Evolutionary conservation across 2,113 vertebrate species (phyloP).

Genomic region (Echinops telfairi): DNA sequence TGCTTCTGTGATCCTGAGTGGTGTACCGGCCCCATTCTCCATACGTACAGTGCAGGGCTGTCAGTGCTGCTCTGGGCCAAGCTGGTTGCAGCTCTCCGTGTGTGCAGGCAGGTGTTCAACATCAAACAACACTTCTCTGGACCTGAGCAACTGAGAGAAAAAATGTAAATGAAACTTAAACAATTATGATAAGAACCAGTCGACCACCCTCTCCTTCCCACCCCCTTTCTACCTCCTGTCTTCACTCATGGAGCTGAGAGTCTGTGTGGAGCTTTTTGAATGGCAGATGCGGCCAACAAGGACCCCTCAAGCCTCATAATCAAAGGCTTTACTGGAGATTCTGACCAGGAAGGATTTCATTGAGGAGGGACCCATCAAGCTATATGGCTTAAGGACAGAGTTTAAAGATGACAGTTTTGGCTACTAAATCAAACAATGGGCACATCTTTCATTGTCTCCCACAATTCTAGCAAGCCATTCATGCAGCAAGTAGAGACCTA

Average conservation of each 20-base stretch:
- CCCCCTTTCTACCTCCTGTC: background rate
- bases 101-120: slow-evolving; percentile 76
- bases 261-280: slow-evolving; percentile 29
- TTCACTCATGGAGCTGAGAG: slow-evolving; percentile 43
- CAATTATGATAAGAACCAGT: slow-evolving; percentile 80
- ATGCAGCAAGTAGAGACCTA: background rate
- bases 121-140: slow-evolving; percentile 80
- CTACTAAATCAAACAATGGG: background rate
- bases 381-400: background rate
- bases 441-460: background rate
- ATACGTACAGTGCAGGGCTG: background rate
- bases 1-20: background rate
- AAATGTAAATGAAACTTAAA: slow-evolving; percentile 82
- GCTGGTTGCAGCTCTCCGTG: background rate
- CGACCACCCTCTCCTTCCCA: slow-evolving; percentile 38
- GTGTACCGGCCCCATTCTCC: background rate
- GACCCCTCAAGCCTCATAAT: background rate
- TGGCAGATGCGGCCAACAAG: background rate
- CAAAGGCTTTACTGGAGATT: background rate
- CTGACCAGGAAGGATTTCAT: background rate
- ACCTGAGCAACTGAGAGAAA: slow-evolving; percentile 69
- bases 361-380: background rate
- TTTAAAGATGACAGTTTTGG: background rate
- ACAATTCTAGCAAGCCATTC: background rate
- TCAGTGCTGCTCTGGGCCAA: slow-evolving; percentile 1